A percentile compares a stretch with the other conserved stretches of the same genome.
These are phyloP conservation scores for Drosophila paulistorum DNA, from an alignment of 1,140 invertebrate genomes.

Conservation along the genomic window DNA sequence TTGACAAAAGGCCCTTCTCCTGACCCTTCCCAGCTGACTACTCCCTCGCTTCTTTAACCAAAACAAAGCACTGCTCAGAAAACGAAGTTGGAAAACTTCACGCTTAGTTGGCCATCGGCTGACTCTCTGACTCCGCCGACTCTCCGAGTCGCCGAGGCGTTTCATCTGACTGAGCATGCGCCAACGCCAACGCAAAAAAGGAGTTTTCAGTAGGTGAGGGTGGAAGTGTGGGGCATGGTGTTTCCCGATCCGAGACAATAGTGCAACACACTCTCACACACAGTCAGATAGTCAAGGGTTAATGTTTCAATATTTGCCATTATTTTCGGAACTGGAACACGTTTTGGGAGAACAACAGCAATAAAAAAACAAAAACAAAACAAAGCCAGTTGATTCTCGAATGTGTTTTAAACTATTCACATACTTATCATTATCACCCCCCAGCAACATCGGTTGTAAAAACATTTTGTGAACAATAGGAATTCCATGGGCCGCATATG, in stretches of 20 bases:
- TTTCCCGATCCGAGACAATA: slow-evolving; percentile 38
- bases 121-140: not conserved
- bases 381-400: slow-evolving; percentile 21
- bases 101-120: slow-evolving; percentile 66
- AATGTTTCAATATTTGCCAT: slow-evolving; percentile 41
- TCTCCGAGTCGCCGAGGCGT: slow-evolving; percentile 45
- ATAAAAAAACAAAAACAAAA: slow-evolving; percentile 9
- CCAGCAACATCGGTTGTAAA: slow-evolving; percentile 11
- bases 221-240: slow-evolving; percentile 27
- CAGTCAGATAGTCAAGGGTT: slow-evolving; percentile 40
- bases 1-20: slow-evolving; percentile 49
- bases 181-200: slow-evolving; percentile 50
- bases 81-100: slow-evolving; percentile 74
- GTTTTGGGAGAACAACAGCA: not conserved
- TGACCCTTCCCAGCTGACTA: not conserved
- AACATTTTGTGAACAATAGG: slow-evolving; percentile 41
- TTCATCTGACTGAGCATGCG: slow-evolving; percentile 68
- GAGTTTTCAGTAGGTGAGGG: slow-evolving; percentile 3
- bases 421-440: slow-evolving; percentile 40
- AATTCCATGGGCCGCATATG: slow-evolving; percentile 34
- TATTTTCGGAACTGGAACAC: slow-evolving; percentile 24
- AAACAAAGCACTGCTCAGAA: slow-evolving; percentile 63
- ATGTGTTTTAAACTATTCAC: slow-evolving; percentile 49
- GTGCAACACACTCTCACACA: slow-evolving; percentile 1
- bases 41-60: slow-evolving; percentile 25